Evolutionary conservation across 2,888 invertebrate species (phyloP), one percentile per base, ranked within the genome.

Genomic region (Drosophila borborema): DNA sequence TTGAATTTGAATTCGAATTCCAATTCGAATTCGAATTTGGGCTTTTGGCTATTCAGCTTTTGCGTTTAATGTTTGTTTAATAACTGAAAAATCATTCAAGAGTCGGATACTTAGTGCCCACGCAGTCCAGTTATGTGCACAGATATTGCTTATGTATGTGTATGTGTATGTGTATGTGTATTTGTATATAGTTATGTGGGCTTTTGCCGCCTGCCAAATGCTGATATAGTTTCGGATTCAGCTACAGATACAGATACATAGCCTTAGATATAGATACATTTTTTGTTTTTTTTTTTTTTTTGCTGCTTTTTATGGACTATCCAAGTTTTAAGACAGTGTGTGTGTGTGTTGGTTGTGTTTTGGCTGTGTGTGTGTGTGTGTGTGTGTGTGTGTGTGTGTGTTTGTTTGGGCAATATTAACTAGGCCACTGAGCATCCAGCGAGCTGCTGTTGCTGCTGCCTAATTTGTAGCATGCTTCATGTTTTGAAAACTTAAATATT

Each of bases 41-140:
- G 20, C 34, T 55, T 48, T 70, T 61, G 53, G 60, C 60, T 54
- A 62, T 46, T 71, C 43, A 51, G 58, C 43, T 53, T 31, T 55
- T 54, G 72, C 67, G 34, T 61, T 82, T 77, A 75, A 81, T 89
- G 87, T 86, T 89, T 86, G 72, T 71, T 77, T 81, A 72, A 83
- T 86, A 80, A 65, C 72, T 64, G 75, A 43, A 74, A 76, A 72
- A 61, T 18, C 72, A 60, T 54, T 77, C 80, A 77, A 77, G 71
- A 75, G 74, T 9, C 87, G 81, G 74, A 89, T 89, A 85, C 89
- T 85, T 85, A 89, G 79, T 70, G 84, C 84, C 84, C 84, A 85
- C 84, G 86, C 65, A 63, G 77, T 63, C 58, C 71, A 71, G 64
- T 75, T 80, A 41, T 51, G 59, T 55, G 12, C 51, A 31, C 2